Percentiles rank a stretch among this genome's conserved stretches.
Evolutionary conservation across 2,797 vertebrate species (phyloP).

Genomic region (Harpagifer antarcticus): DNA sequence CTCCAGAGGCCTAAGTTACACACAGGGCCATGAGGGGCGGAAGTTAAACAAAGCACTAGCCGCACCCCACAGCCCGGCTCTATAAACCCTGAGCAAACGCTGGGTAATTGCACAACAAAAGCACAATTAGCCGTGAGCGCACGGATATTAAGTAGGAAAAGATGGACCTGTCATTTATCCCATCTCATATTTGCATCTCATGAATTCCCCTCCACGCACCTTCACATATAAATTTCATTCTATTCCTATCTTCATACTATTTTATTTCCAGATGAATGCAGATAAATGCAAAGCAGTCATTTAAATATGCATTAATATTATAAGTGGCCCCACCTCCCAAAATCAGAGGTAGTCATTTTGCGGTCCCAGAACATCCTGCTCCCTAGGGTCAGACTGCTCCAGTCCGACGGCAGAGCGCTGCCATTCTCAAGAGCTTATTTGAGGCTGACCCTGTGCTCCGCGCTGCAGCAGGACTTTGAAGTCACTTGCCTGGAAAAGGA

Average conservation of each 20-base stretch:
- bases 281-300: conserved; percentile 84
- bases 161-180: conserved; percentile 74
- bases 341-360: conserved; percentile 69
- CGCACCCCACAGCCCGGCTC: conserved; percentile 59
- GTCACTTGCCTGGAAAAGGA: conserved; percentile 60
- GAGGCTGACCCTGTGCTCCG: conserved; percentile 43
- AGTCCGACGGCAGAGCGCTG: not conserved
- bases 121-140: conserved; percentile 89
- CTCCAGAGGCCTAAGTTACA: conserved; percentile 78
- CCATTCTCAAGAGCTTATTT: conserved; percentile 55
- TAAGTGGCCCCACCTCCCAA: conserved; percentile 38
- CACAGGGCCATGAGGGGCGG: conserved; percentile 65
- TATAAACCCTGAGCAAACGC: conserved; percentile 89
- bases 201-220: conserved; percentile 74
- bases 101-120: conserved; percentile 92
- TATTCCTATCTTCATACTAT: conserved; percentile 62
- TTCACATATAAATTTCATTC: conserved; percentile 56
- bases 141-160: conserved; percentile 85
- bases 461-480: conserved; percentile 43
- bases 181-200: conserved; percentile 84
- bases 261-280: conserved; percentile 83
- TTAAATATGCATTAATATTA: conserved; percentile 86
- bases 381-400: conserved; percentile 39
- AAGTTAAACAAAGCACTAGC: conserved; percentile 82
- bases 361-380: conserved; percentile 60